Evolutionary conservation across 1,140 invertebrate genomes (phyloP), one percentile per base, ranked within the genome.

Genomic region (Sipha flava): DNA sequence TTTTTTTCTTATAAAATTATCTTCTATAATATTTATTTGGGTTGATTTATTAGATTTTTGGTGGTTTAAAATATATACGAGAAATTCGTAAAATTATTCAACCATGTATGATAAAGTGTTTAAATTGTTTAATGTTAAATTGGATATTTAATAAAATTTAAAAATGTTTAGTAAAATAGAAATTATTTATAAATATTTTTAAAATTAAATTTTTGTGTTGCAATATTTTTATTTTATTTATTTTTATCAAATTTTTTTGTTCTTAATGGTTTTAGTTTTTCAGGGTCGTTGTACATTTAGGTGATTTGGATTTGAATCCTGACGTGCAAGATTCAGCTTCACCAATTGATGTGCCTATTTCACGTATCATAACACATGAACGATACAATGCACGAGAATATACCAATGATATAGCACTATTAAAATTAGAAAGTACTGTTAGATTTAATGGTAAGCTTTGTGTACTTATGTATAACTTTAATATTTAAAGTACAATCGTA

Each of bases 391-490:
- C 85, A 4, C 81, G 64, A 16, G 84, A 84, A 5, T 87, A 85
- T 73, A 82, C 86, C 16, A 88, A 88, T 82, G 88, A 89, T 80
- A 86, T 89, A 79, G 88, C 88, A 7, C 82, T 89, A 34, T 80
- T 89, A 6, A 85, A 83, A 57, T 83, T 90, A 26, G 82, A 84
- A 29, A 37, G 80, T 12, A 80, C 84, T 4, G 86, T 88, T 10
- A 79, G 79, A 21, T 88, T 86, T 81, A 86, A 57, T 54, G 6
- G 73, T 77, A 37, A 59, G 73, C 37, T 18, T 23, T 23, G 12
- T 23, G 0, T 47, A 14, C 1, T 18, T n/a, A n/a, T n/a, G n/a
- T 40, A 4, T 10, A 40, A 40, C 37, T 40, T 6, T 40, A 40
- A 6, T 4, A 40, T 40, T 40, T 10, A 40, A 40, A 4, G 37